Evolutionary conservation across 2,797 vertebrate genomes (phyloP).

Genomic region (Chrysocyon brachyurus): DNA sequence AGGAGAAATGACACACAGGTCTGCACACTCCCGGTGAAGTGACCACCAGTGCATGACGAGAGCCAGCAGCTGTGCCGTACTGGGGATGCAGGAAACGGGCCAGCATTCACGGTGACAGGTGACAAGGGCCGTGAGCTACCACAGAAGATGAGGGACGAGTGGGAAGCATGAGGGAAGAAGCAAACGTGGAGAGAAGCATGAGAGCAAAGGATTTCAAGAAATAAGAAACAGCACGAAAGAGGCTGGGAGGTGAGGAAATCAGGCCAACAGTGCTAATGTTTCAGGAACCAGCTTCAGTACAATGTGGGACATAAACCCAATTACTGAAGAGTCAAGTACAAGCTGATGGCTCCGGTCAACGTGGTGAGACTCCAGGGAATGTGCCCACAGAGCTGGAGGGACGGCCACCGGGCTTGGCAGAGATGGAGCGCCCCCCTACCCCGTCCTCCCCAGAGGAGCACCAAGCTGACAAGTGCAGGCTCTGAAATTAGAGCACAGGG

Average conservation of each 20-base stretch:
- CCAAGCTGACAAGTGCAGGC: not conserved
- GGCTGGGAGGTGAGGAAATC: not conserved
- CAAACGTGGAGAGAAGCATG: not conserved
- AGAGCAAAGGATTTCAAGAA: no score
- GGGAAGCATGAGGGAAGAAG: no score
- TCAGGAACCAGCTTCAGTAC: not conserved
- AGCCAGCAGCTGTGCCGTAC: rapidly evolving
- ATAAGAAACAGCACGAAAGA: rapidly evolving
- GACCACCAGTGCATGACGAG: rapidly evolving
- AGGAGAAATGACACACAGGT: no score
- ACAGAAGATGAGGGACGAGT: rapidly evolving
- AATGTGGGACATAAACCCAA: rapidly evolving
- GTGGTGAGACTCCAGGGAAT: not conserved
- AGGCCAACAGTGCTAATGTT: rapidly evolving
- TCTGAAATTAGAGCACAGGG: not conserved
- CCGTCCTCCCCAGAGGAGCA: no score
- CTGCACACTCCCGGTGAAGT: not conserved
- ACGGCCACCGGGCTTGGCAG: no score
- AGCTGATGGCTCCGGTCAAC: not conserved
- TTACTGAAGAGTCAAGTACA: not conserved
- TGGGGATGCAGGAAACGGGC: not conserved
- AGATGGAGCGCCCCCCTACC: no score
- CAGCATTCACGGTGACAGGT: rapidly evolving
- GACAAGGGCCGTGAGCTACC: not conserved
- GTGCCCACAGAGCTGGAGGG: not conserved